These are phyloP conservation scores for Bibio marci DNA, from an alignment of 2,888 invertebrate genomes.

Conservation along the genomic window DNA sequence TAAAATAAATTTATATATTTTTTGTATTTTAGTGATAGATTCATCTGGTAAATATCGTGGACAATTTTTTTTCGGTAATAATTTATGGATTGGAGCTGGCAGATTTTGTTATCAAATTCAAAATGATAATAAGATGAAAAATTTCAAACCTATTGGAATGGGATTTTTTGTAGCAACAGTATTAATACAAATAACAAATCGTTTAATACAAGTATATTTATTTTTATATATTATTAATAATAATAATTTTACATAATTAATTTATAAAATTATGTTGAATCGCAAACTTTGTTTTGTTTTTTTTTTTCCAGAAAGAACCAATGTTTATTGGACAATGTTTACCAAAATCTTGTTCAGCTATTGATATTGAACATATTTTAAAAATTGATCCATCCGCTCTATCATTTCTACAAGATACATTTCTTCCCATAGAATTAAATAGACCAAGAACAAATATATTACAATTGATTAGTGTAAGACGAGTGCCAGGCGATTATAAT, in stretches of 20 bases:
- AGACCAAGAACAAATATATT: constrained; percentile 16
- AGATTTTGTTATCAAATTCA: constrained; percentile 46
- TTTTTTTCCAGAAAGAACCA: constrained; percentile 37
- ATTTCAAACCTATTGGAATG: constrained; percentile 20
- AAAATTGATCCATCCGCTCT: constrained; percentile 23
- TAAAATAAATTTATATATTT: too few relatives aligned
- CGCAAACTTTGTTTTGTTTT: background rate
- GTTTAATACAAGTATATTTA: constrained; percentile 17
- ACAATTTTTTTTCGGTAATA: constrained; percentile 61
- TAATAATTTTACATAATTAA: background rate
- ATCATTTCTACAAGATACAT: constrained; percentile 13
- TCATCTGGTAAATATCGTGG: constrained; percentile 65
- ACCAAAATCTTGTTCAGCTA: constrained; percentile 45
- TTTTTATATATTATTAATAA: background rate
- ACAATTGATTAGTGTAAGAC: constrained; percentile 39
- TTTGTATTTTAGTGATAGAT: constrained; percentile 46
- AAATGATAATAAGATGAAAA: constrained; percentile 10
- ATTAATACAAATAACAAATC: constrained; percentile 16
- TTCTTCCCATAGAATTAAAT: too few relatives aligned
- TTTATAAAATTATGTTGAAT: background rate
- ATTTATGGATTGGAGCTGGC: constrained; percentile 65
- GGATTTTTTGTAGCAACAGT: constrained; percentile 23
- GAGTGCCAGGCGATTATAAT: constrained; percentile 51
- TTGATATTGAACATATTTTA: constrained; percentile 33
- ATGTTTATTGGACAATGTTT: constrained; percentile 59